Base-by-base conservation (phyloP, 2,797 vertebrate genomes). In the Cyprinodon diabolis region DNA sequence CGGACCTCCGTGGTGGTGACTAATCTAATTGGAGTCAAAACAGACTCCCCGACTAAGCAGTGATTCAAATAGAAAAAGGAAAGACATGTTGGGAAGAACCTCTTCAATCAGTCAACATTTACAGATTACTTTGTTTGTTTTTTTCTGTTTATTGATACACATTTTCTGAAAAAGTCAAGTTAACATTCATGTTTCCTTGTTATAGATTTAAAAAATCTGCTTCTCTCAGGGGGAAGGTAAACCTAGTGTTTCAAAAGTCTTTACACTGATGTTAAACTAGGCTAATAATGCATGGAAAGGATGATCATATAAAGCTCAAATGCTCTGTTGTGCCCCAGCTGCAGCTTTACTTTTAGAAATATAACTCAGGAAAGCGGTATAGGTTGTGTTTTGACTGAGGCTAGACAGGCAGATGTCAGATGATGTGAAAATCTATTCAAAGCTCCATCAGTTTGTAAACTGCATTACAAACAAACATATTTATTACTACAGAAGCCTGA, bases 11-110 rank as follows among this genome's bases (percentile, higher is more conserved):
- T 76, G 69, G 68, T 68, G 78, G 83, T 83, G 86, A 87, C 81
- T 87, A 84, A 90, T 92, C 87, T 92, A 91, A 94, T 91, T 91
- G 90, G 77, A 92, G 82, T 81, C 15, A 74, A 87, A 76, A 74
- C 71, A 82, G 75, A 88, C 86, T 94, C 86, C 86, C 86, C 76
- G 78, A 82, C 85, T 83, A 82, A 69, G 81, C 21, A 45, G 43
- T 49, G 81, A 83, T 86, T 86, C 80, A 84, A 81, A 78, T 43
- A 82, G 85, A 86, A 57, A 76, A 55, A 86, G 79, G 76, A 72
- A 65, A 87, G 87, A 86, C 63, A 88, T 76, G 82, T 87, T 78
- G 73, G 65, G 30, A 62, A 79, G 80, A 81, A 80, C 75, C 68
- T 82, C 66, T 65, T 68, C 48, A 90, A 92, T 94, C 90, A 89